Evolutionary conservation across 2,113 vertebrate species (phyloP), one percentile per base, ranked within the genome.

Genomic region (Xyrauchen texanus): DNA sequence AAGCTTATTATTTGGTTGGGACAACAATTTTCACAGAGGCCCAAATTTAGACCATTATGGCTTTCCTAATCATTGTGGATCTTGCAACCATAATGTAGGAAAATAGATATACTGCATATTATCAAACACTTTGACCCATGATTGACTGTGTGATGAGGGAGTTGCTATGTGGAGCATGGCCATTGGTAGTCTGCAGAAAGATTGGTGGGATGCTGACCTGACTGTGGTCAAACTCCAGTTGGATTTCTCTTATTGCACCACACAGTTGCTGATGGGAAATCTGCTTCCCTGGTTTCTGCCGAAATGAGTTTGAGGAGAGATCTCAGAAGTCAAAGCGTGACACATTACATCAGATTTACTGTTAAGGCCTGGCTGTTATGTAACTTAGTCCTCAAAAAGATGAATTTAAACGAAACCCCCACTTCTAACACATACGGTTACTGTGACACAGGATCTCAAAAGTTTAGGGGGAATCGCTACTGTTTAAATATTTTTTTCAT

Each of bases 151-250:
- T 78, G 21, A 58, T 76, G 69, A 82, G 90, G 92, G 91, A 83
- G 92, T 91, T 86, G 71, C 85, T 42, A 34, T 57, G 72, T 61
- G 61, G 78, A 84, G 65, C 61, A 66, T 81, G 75, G 60, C 86
- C 87, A 91, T 92, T 92, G 92, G 91, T 82, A 79, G 83, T 42
- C 79, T 68, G 63, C 67, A 11, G 11, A 76, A 58, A 77, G 70
- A 75, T 65, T 80, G 81, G 64, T 47, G 65, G 89, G 82, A 69
- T 85, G 88, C 74, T 92, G 89, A 92, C 88, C 90, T 68, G 68
- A 42, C 44, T 82, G 80, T 77, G 86, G 85, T 88, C 88, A 87
- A 88, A 90, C 84, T 84, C 84, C 71, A 69, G 76, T 64, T 70
- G 77, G 86, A 60, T 65, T 60, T 65, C 57, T 78, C 80, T 85